Base-by-base conservation (phyloP, 2,797 vertebrate species). In the Sparus aurata region DNA sequence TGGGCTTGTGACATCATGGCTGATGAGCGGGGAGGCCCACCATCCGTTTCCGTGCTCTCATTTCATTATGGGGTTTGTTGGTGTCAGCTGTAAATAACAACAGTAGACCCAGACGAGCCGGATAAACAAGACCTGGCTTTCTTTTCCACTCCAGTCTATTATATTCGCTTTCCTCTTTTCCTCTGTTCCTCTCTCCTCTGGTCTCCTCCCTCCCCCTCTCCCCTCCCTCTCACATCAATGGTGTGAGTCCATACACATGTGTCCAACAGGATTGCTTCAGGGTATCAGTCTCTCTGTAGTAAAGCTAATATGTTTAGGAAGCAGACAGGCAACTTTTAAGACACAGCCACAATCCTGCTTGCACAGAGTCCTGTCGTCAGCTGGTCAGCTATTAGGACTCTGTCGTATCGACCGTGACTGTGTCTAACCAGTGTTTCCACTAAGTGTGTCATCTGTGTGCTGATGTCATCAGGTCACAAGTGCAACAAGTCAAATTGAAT, bases 1-100 rank as follows among this genome's bases (percentile, higher is more conserved):
- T 94, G 89, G 89, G 82, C 22, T 83, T 87, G 89, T 95, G 95
- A 95, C 95, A 94, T 95, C 94, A 95, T 84, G 38, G 77, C 72
- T 72, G 83, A 82, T 82, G 83, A 84, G 80, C 50, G 38, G 88
- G 88, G 88, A 94, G 90, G 86, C 78, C 92, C 90, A 72, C 79
- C 87, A 76, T 89, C 83, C 54, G 6, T 66, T 82, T 80, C 73
- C 7, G 3, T 91, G 68, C 50, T 76, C 30, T 88, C 74, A 73
- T 85, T 90, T 88, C 71, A 87, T 90, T 88, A 82, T 11, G 41
- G 61, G 64, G 70, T 86, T 89, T 76, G 70, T 86, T 75, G 69
- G 81, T 83, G 79, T 89, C 84, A 75, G 64, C 81, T 69, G 77
- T 83, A 92, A 83, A 89, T 70, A 90, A 89, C 77, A 89, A 82